Base-by-base conservation (phyloP, 2,113 vertebrate species). In the Gymnogyps californianus region DNA sequence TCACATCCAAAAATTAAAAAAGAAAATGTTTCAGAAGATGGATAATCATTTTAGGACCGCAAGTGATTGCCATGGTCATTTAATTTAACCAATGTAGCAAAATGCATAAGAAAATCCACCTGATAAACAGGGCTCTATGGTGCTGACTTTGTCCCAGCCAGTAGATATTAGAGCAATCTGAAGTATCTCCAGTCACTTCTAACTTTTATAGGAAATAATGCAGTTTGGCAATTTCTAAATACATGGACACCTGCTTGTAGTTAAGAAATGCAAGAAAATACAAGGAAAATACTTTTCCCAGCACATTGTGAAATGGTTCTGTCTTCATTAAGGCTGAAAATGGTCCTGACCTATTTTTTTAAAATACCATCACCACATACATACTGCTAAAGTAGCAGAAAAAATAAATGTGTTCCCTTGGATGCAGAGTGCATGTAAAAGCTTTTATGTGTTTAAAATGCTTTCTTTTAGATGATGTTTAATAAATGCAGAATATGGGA, bases 351-450 rank as follows among this genome's bases (percentile, higher is more conserved):
- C 91, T 96, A 94, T 93, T 95, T 96, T 93, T 90, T 95, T 25
- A 28, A 82, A 90, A 66, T 42, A 87, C 29, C 66, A 44, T 81
- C 75, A 52, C 47, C 55, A 81, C 71, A 95, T 67, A 77, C 42
- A 44, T 64, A 59, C 64, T 90, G 87, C 75, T 88, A 90, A 95
- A 97, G 78, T 36, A 96, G 67, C 78, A 96, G 82, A 91, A 96
- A 93, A 92, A 89, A 81, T 55, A 86, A 93, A 90, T 74, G 44
- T 59, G 67, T 83, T 96, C 91, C 93, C 85, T 95, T 96, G 89
- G 94, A 96, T 92, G 91, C 75, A 95, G 67, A 96, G 87, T 94
- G 91, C 89, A 75, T 92, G 89, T 96, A 88, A 96, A 97, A 96
- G 93, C 82, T 95, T 94, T 96, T 94, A 91, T 44, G 71, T 80